Evolutionary conservation across 2,797 vertebrate genomes (phyloP).

Genomic region (Triplophysa yarkandensis): DNA sequence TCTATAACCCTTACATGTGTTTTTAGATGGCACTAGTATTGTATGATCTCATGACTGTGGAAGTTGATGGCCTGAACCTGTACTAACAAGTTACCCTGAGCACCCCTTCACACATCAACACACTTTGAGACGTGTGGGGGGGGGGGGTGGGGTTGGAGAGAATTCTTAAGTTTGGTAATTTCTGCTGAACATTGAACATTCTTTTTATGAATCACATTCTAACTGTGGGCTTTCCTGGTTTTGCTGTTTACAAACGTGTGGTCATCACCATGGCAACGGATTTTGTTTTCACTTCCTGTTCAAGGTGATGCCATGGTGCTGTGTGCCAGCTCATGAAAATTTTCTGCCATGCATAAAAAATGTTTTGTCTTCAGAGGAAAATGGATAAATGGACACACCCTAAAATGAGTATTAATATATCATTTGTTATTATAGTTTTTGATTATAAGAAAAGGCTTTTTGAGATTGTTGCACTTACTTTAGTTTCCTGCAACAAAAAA

Average conservation of each 20-base stretch:
- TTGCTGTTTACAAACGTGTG: slow-evolving; percentile 53
- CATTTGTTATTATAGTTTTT: background rate
- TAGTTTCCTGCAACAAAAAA: too few relatives aligned
- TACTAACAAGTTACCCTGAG: slow-evolving; percentile 65
- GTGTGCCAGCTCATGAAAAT: slow-evolving; percentile 58
- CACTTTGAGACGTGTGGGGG: background rate
- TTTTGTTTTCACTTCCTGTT: slow-evolving; percentile 65
- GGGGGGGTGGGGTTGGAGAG: background rate
- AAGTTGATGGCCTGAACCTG: slow-evolving; percentile 71
- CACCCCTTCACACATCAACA: slow-evolving; percentile 35
- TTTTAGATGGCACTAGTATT: slow-evolving; percentile 68
- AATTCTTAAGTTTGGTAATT: slow-evolving; percentile 21
- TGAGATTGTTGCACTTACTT: background rate
- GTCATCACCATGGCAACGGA: slow-evolving; percentile 55
- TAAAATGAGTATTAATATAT: too few relatives aligned
- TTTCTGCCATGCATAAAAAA: slow-evolving; percentile 40
- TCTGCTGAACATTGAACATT: background rate
- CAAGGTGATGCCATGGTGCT: slow-evolving; percentile 34
- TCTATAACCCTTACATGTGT: slow-evolving; percentile 13
- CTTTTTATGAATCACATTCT: slow-evolving; percentile 31
- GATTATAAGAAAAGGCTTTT: background rate
- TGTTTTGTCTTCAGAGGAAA: slow-evolving; percentile 19
- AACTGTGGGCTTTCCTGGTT: slow-evolving; percentile 16
- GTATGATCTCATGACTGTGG: slow-evolving; percentile 81
- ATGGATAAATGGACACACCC: background rate